Conservation (phyloP, 2,113 vertebrate species). For the Sylvia atricapilla region DNA sequence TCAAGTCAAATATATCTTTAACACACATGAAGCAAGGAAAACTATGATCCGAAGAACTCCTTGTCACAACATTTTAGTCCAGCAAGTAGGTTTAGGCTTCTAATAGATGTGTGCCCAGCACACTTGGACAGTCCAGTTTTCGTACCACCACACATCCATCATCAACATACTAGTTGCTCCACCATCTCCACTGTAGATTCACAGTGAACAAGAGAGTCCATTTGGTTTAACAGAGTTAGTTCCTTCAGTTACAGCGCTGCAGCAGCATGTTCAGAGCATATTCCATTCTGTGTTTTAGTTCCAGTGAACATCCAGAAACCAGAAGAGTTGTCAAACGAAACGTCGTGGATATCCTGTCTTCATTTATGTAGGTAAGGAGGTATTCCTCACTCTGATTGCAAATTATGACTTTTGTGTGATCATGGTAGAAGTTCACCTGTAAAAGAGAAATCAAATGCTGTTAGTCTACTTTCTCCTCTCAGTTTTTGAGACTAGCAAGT, state of each 20-base stretch:
- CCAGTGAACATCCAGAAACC: conserved; percentile 84
- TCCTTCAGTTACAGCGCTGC: conserved; percentile 87
- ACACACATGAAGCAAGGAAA: conserved; percentile 45
- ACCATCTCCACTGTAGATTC: conserved; percentile 64
- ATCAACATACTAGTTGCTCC: conserved; percentile 65
- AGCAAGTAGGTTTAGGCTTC: conserved; percentile 56
- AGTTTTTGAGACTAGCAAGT: not conserved
- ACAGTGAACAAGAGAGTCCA: conserved; percentile 68
- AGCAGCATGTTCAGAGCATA: conserved; percentile 97
- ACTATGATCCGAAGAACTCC: conserved; percentile 48
- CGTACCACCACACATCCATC: conserved; percentile 82
- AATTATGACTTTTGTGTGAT: conserved; percentile 97
- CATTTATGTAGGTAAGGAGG: conserved; percentile 95
- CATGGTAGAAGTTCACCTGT: conserved; percentile 97
- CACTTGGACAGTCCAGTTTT: conserved; percentile 70
- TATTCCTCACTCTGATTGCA: conserved; percentile 92
- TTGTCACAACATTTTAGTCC: conserved; percentile 50
- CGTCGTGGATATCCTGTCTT: conserved; percentile 90
- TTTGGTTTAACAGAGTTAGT: conserved; percentile 19
- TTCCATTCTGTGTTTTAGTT: conserved; percentile 90
- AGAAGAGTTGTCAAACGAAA: conserved; percentile 87
- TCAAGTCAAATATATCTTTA: conserved; percentile 49
- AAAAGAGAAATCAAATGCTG: not conserved
- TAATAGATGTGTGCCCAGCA: conserved; percentile 82
- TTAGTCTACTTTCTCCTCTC: not conserved